A percentile compares a stretch with the other conserved stretches of the same genome.
These are phyloP conservation scores for Rhombomys opimus DNA, from an alignment of 2,113 vertebrate species.

Conservation along the genomic window DNA sequence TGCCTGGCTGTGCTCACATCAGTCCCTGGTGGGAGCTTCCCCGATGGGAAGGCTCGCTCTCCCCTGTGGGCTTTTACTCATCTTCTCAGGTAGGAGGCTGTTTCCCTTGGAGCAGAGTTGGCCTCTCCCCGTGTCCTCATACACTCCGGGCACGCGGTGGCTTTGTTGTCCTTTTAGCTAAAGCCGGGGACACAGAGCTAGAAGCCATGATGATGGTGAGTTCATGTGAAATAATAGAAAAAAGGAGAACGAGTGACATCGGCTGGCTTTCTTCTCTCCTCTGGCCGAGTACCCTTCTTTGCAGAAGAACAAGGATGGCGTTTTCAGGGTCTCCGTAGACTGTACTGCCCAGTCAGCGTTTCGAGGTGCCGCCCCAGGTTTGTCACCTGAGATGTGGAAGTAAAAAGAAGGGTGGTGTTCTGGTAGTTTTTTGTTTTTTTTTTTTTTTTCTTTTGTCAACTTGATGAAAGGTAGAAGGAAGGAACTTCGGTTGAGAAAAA, in stretches of 20 bases:
- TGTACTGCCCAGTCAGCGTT: not conserved
- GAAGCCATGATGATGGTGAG: not conserved
- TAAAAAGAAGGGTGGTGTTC: not conserved
- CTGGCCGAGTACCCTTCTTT: slow-evolving; percentile 6
- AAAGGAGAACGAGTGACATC: not conserved
- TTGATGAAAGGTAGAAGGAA: not conserved
- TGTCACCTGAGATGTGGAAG: not conserved
- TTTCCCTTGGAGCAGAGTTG: not conserved
- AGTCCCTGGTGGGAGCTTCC: not conserved
- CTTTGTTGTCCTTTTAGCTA: not conserved
- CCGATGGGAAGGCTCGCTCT: not conserved
- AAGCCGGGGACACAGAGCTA: not conserved
- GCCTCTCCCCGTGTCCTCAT: not conserved
- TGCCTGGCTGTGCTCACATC: not conserved
- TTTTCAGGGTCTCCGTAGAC: not conserved
- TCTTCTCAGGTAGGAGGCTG: not conserved
- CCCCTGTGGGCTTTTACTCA: not conserved
- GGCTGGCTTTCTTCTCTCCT: not conserved
- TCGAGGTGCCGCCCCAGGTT: not conserved
- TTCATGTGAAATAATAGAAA: not conserved
- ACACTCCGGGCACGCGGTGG: not conserved
- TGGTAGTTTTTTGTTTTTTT: not conserved
- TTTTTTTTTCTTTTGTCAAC: not conserved
- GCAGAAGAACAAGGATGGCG: not conserved
- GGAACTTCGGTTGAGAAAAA: not conserved